Evolutionary conservation across 2,113 vertebrate genomes (phyloP).

Genomic region (Lophius piscatorius): DNA sequence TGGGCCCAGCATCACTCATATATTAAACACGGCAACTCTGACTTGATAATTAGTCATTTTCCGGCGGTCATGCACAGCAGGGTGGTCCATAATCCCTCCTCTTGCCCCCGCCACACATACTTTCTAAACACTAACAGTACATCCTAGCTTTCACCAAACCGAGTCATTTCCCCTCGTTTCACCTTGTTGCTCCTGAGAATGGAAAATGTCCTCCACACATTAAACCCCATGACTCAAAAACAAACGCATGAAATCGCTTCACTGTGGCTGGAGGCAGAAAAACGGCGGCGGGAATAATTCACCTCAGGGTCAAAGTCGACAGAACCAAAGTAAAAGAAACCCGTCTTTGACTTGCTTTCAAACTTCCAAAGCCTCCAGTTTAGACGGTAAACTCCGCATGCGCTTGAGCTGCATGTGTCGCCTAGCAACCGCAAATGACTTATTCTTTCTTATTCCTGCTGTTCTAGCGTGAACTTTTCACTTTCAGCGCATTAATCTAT

Average conservation of each 20-base stretch:
- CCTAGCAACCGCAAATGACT: slow-evolving; percentile 36
- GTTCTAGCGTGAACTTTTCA: slow-evolving; percentile 15
- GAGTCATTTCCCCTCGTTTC: neutral
- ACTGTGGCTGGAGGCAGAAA: slow-evolving; percentile 4
- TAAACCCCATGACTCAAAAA: neutral
- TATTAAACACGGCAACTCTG: neutral
- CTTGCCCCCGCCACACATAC: neutral
- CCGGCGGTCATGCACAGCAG: neutral
- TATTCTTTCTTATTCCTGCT: slow-evolving; percentile 21
- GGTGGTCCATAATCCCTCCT: neutral
- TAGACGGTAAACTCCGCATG: slow-evolving; percentile 5
- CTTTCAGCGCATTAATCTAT: slow-evolving; percentile 23
- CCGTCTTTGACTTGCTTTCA: neutral
- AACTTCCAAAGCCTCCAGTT: slow-evolving; percentile 7
- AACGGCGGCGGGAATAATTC: slow-evolving; percentile 1
- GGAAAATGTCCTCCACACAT: neutral
- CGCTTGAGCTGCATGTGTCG: slow-evolving; percentile 24
- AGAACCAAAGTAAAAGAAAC: slow-evolving; percentile 2
- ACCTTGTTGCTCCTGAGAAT: neutral
- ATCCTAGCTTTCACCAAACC: neutral
- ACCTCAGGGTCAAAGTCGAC: slow-evolving; percentile 12
- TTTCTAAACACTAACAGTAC: too few relatives aligned
- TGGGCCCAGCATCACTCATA: neutral
- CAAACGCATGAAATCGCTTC: slow-evolving; percentile 14
- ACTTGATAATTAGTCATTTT: slow-evolving; percentile 12